Base-by-base conservation (phyloP, 1,140 invertebrate species). In the Coboldia fuscipes region DNA sequence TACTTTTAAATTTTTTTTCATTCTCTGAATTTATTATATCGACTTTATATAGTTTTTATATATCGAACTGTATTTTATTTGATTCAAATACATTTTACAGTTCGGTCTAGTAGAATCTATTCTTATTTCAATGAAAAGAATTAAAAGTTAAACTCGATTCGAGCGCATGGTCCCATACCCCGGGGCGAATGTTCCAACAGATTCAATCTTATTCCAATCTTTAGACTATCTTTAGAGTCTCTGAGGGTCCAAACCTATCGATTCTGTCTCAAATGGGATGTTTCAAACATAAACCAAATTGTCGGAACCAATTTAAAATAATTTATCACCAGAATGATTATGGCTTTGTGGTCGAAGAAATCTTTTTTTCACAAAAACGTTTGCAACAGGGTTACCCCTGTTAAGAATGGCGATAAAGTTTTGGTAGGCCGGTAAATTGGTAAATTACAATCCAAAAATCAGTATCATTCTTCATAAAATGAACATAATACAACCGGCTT, bases 331-430 rank as follows among this genome's bases (percentile, higher is more conserved):
- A 88, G 53, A 88, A 93, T 42, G 89, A 88, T 51, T 96, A 93
- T 62, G 89, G 90, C 16, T 94, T 96, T 61, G 83, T 97, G 15
- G 89, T 96, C 59, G 88, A 94, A 50, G 89, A 94, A 62, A 84
- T 97, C 3, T 93, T 96, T 48, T n/a, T 97, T 94, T 59, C 85
- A 92, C 64, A 80, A 76, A 28, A 83, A 70, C 14, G 57, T 72
- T 42, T 62, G 86, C 70, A 38, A 90, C 78, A n/a, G n/a, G n/a
- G n/a, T n/a, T n/a, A 62, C 89, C 69, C 27, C 70, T 60, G 34
- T 72, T 70, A 42, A 72, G 74, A 47, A 79, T 72, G 45, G 84
- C 70, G 5, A 94, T 54, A 63, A 83, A 41, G 89, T 94, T 10
- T 60, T 93, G 13, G 89, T 93, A 1, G 89, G 94, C n/a, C n/a